Evolutionary conservation across 2,888 invertebrate genomes (phyloP).

Genomic region (Ormyrus pomaceus): DNA sequence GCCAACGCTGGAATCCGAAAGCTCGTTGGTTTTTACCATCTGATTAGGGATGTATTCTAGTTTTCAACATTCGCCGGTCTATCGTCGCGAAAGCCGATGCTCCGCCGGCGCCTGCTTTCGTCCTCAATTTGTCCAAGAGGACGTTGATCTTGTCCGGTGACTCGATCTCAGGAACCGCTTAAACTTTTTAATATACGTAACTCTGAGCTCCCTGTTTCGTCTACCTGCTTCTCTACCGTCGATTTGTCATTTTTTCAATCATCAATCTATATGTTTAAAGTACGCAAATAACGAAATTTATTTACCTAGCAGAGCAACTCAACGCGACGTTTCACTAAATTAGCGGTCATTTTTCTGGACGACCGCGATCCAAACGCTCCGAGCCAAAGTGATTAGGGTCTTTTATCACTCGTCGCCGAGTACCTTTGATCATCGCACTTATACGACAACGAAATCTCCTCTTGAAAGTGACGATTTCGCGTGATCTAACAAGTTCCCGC

Average conservation of each 20-base stretch:
- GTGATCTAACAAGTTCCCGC: conserved; percentile 56
- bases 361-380: neutral
- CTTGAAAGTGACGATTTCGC: conserved; percentile 55
- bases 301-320: conserved; percentile 1
- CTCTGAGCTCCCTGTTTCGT: neutral
- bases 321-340: conserved; percentile 32
- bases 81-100: neutral
- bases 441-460: conserved; percentile 19
- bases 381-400: conserved; percentile 29
- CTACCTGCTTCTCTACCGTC: too few species aligned
- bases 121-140: conserved; percentile 29
- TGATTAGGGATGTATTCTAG: conserved; percentile 1
- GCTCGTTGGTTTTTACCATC: conserved; percentile 20
- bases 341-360: conserved; percentile 30
- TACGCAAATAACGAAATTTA: neutral
- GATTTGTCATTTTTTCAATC: too few species aligned
- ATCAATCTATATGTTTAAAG: too few species aligned
- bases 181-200: neutral
- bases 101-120: conserved; percentile 9
- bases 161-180: neutral
- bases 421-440: conserved; percentile 50
- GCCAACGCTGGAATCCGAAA: conserved; percentile 9
- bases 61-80: neutral
- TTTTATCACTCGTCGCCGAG: conserved; percentile 47
- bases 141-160: conserved; percentile 8